Evolutionary conservation across 2,113 vertebrate species (phyloP).

Genomic region (Dicaeum eximium): DNA sequence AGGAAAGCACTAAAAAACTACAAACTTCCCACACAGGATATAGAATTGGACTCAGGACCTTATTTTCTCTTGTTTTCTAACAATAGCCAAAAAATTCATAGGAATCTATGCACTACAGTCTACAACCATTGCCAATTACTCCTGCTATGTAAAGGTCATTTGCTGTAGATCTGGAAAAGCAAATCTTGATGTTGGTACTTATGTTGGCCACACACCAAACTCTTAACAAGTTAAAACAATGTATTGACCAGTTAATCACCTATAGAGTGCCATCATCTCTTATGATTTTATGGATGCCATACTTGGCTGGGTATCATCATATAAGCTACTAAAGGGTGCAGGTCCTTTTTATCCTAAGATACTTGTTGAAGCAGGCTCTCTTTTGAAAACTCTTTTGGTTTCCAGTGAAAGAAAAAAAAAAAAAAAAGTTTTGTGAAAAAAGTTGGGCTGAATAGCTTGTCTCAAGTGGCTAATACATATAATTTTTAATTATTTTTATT

Average conservation of each 20-base stretch:
- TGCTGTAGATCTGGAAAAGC: background rate
- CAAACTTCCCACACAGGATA: background rate
- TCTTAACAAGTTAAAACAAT: background rate
- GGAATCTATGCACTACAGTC: background rate
- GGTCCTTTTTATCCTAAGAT: background rate
- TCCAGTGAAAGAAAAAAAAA: slow-evolving; percentile 1
- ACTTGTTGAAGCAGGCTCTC: background rate
- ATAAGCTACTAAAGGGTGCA: background rate
- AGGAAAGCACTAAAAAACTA: background rate
- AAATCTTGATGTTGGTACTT: background rate
- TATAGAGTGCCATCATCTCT: background rate
- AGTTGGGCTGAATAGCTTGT: background rate
- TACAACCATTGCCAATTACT: background rate
- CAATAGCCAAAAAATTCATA: background rate
- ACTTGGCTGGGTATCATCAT: background rate
- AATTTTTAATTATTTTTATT: background rate
- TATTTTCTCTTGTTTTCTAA: background rate
- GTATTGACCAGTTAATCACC: background rate
- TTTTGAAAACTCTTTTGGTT: background rate
- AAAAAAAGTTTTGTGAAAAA: background rate
- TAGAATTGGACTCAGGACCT: background rate
- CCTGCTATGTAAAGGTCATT: background rate
- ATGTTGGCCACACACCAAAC: background rate
- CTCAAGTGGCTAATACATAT: background rate
- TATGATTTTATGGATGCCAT: background rate